These are phyloP conservation scores for Chaetodon auriga DNA, from an alignment of 2,113 vertebrate species.

Conservation along the genomic window DNA sequence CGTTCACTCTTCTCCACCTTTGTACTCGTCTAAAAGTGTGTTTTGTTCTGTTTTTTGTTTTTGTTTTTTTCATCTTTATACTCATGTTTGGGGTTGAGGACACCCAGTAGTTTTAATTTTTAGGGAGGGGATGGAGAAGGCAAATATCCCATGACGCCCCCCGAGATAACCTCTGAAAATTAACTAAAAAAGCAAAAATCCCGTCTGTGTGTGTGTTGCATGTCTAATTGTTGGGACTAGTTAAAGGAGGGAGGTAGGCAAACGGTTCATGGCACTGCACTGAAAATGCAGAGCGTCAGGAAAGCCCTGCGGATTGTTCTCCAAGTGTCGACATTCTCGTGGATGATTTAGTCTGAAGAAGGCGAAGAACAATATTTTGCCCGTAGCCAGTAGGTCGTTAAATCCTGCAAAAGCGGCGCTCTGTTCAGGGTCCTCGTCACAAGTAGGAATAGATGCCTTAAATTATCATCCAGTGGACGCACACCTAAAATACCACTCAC, in stretches of 20 bases:
- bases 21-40: slow-evolving; percentile 90
- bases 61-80: slow-evolving; percentile 84
- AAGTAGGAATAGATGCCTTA: slow-evolving; percentile 79
- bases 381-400: slow-evolving; percentile 18
- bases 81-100: slow-evolving; percentile 89
- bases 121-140: slow-evolving; percentile 61
- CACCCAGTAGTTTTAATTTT: slow-evolving; percentile 89
- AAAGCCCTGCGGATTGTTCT: slow-evolving; percentile 15
- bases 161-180: slow-evolving; percentile 87
- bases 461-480: slow-evolving; percentile 52
- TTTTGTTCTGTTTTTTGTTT: slow-evolving; percentile 80
- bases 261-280: slow-evolving; percentile 30
- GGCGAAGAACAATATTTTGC: slow-evolving; percentile 1
- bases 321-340: slow-evolving; percentile 21
- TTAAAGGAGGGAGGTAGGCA: background rate
- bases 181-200: slow-evolving; percentile 63
- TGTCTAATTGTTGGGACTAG: slow-evolving; percentile 45
- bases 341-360: slow-evolving; percentile 30
- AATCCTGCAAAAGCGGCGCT: slow-evolving; percentile 7
- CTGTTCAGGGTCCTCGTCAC: slow-evolving; percentile 42
- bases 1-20: slow-evolving; percentile 91
- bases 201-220: slow-evolving; percentile 72
- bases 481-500: slow-evolving; percentile 39
- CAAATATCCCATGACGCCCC: slow-evolving; percentile 82
- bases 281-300: slow-evolving; percentile 2